phyloP scores from a whole-genome alignment of 2,113 vertebrate genomes.

The Peucedramus taeniatus region DNA sequence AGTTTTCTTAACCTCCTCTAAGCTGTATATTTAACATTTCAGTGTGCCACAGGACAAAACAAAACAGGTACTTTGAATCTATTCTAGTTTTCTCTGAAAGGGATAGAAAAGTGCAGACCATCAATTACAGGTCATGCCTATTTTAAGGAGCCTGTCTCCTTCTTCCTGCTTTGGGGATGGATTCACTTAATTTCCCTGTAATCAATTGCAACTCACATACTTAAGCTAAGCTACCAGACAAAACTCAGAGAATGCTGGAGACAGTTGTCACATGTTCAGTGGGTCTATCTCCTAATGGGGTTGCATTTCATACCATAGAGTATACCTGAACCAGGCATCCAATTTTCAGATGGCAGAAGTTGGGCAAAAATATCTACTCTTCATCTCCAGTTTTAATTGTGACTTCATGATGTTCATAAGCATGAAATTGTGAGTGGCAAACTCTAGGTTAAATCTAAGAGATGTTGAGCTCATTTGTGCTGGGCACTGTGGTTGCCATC shows the following conservation, averaged over 20 bases:
- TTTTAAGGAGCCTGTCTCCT: background rate
- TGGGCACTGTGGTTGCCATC: background rate
- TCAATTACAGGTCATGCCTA: background rate
- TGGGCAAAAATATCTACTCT: background rate
- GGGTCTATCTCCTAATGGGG: background rate
- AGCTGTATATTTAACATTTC: background rate
- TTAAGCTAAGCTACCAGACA: background rate
- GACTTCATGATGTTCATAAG: background rate
- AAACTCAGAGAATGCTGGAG: background rate
- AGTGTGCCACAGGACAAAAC: background rate
- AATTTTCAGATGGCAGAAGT: background rate
- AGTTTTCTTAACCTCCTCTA: background rate
- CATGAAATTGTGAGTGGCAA: background rate
- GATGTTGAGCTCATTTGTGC: background rate
- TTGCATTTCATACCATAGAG: background rate
- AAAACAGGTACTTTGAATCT: background rate
- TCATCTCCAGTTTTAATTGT: background rate
- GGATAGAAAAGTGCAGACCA: background rate
- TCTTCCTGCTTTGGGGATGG: background rate
- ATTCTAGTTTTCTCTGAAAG: background rate
- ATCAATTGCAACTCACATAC: background rate
- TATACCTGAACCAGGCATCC: background rate
- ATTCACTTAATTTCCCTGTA: background rate
- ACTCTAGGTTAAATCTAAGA: background rate
- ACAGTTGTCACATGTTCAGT: background rate